Percentiles rank a stretch among this genome's conserved stretches.
phyloP scores from a whole-genome alignment of 92 coral and sea anemone species.

The Bergia sp. region DNA sequence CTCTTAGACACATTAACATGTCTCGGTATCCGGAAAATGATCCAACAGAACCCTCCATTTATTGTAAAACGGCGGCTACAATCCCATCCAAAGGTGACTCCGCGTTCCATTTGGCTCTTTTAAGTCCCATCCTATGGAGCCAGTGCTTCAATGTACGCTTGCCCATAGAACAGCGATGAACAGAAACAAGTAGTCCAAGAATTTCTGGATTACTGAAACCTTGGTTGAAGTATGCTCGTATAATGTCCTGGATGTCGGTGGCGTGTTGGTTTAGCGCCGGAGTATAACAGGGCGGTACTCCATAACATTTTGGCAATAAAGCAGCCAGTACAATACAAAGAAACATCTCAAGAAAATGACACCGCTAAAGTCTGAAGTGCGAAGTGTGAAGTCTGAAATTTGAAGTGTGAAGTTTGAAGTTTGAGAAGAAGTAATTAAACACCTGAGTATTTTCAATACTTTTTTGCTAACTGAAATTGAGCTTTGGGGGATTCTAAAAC shows the following conservation, averaged over 20 bases:
- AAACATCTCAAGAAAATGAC: not conserved
- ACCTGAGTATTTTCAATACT: not conserved
- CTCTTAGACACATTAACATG: constrained; percentile 39
- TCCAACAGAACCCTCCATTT: constrained; percentile 40
- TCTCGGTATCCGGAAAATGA: constrained; percentile 45
- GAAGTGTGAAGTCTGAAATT: not conserved
- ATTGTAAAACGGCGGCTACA: constrained; percentile 30
- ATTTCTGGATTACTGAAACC: not conserved
- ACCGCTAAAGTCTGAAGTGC: not conserved
- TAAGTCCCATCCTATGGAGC: constrained; percentile 15
- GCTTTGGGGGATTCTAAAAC: too few species aligned
- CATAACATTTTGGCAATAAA: not conserved
- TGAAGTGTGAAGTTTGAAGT: not conserved
- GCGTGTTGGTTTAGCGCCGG: constrained; percentile 30
- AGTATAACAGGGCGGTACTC: constrained; percentile 21
- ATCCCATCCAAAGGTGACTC: constrained; percentile 36
- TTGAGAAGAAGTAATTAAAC: too few species aligned
- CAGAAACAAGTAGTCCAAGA: constrained; percentile 4
- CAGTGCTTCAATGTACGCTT: not conserved
- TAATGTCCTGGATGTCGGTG: not conserved
- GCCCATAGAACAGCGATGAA: constrained; percentile 21
- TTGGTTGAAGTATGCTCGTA: constrained; percentile 11
- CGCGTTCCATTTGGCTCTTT: constrained; percentile 16
- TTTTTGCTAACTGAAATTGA: too few species aligned
- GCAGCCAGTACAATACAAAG: not conserved